Base-by-base conservation (phyloP, 2,797 vertebrate species). In the Tragelaphus oryx region DNA sequence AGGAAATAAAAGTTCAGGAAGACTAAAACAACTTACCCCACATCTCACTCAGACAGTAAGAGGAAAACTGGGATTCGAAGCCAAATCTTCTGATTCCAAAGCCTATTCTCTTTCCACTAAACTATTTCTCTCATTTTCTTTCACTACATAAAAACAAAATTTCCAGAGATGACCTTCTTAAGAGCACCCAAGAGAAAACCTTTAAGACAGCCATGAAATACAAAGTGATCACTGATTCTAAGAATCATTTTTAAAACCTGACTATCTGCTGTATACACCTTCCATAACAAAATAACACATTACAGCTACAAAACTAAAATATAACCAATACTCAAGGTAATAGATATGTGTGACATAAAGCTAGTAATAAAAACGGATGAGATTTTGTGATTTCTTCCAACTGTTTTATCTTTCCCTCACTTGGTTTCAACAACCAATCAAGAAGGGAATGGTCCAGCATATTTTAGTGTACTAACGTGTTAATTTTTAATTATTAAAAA, bases 61-160 rank as follows among this genome's bases (percentile, higher is more conserved):
- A 92, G 14, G 41, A 78, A 93, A 94, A 94, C 0, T 87, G 24
- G 33, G n/a, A 88, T 88, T 85, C 0, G 4, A 92, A 92, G 88
- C 54, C 82, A 62, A 59, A 96, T 88, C 85, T 92, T 95, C 93
- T 92, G 89, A 81, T 85, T 94, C 68, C 84, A 95, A 96, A 96
- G 71, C 46, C 90, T 95, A 95, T 55, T 93, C 37, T 94, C 82
- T 89, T 93, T 68, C 75, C 91, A 95, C 71, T 92, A 92, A 94
- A 95, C 81, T 74, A 95, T 50, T 50, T 93, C 52, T 89, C 48
- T 50, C 65, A 92, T 87, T 95, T 94, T 96, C 93, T 93, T 91
- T 88, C 52, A 91, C 57, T 78, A 92, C 30, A 95, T 91, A 76
- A 96, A 95, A 95, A 93, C 71, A 93, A 95, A 94, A 96, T 60